Evolutionary conservation across 2,113 vertebrate species (phyloP), one percentile per base, ranked within the genome.

Genomic region (Poeciliopsis occidentalis): DNA sequence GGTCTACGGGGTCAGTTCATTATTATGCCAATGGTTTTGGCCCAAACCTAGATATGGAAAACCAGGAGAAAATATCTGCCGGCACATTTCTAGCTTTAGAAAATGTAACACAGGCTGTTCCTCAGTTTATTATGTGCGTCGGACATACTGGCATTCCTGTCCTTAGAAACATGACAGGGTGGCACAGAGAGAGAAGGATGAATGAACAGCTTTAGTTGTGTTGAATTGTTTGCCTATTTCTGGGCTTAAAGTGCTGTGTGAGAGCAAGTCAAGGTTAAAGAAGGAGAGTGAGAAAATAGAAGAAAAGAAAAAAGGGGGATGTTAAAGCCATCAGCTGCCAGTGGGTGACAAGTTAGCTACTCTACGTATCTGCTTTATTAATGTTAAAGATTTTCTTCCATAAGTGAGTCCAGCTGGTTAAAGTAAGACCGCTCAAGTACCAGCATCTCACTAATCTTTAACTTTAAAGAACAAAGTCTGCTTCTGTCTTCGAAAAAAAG

Each of bases 401-500:
- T 17, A 37, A 29, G 51, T 72, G 26, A 69, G 19, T 75, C 6
- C 44, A 71, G 70, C 60, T 60, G 69, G 29, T 85, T 85, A 69
- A 73, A 81, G 83, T 80, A 71, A 73, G 65, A 86, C 79, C 82
- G 41, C 47, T 39, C 44, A 78, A 73, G 67, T 86, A 78, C 89
- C 89, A 88, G 81, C 71, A 30, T 88, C 67, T 12, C 76, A 82
- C 67, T 88, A 88, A 92, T 88, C 79, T 88, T 92, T 92, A 92
- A 92, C 91, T 82, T 73, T 69, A 60, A 80, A 78, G 75, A 86
- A 87, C 85, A 93, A 92, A 92, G 86, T 89, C 80, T 81, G 76
- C 29, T 65, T 80, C 71, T 80, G 80, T 80, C 19, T 64, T 47
- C 44, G 57, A 51, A 64, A 67, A 76, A 73, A 27, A 26, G 29